Conservation (phyloP, 2,888 invertebrate genomes). For the Muschampia plurimacula region DNA sequence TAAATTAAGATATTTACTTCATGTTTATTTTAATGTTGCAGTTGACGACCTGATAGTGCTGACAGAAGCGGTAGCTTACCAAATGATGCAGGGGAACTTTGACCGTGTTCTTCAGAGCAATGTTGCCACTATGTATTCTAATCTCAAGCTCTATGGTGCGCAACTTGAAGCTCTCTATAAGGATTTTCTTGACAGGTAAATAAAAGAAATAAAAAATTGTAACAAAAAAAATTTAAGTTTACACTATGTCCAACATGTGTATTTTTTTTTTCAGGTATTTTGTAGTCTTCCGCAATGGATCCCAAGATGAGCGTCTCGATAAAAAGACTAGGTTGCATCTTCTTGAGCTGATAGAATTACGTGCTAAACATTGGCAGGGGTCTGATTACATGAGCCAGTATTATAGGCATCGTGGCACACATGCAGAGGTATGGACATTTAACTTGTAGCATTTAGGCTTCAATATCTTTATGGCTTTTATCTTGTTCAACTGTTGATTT, state of each 20-base stretch:
- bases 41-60: constrained; percentile 94
- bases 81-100: constrained; percentile 91
- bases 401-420: constrained; percentile 90
- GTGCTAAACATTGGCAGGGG: constrained; percentile 96
- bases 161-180: constrained; percentile 93
- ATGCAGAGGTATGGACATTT: constrained; percentile 76
- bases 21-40: constrained; percentile 62
- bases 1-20: no score
- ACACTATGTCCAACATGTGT: constrained; percentile 50
- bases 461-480: no score
- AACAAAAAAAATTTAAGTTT: neutral
- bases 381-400: constrained; percentile 94
- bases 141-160: constrained; percentile 92
- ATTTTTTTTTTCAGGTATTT: constrained; percentile 90
- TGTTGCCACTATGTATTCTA: constrained; percentile 92
- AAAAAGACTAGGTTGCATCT: constrained; percentile 94
- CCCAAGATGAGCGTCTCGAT: constrained; percentile 94
- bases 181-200: constrained; percentile 91
- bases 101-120: constrained; percentile 89
- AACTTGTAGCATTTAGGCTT: no score
- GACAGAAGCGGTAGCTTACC: constrained; percentile 92
- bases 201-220: neutral
- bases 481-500: no score
- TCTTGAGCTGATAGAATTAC: constrained; percentile 96
- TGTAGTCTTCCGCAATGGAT: constrained; percentile 95